Base-by-base conservation (phyloP, 2,113 vertebrate genomes). In the Paraplagusia blochii region DNA sequence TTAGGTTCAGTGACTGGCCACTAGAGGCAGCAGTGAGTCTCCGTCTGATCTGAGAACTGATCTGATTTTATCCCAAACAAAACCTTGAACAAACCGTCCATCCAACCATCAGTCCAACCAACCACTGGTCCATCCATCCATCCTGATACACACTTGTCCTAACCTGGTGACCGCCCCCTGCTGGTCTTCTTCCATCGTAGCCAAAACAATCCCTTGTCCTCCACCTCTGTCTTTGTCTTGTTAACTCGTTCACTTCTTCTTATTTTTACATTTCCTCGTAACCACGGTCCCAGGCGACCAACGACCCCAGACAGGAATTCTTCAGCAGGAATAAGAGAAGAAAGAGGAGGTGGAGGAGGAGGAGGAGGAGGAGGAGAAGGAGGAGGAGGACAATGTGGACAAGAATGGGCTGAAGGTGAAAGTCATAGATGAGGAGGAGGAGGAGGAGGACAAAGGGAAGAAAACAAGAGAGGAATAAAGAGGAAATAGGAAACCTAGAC, bases 191-290 rank as follows among this genome's bases (percentile, higher is more conserved):
- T 51, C 7, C 19, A 63, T 53, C 56, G 14, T 57, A 42, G 51
- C 60, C 39, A 1, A 7, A 33, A 29, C 22, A 29, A 39, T 11
- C 9, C 7, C 6, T 12, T 9, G 7, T 9, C 36, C 36, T 12
- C 36, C 10, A 8, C 12, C 12, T 38, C 12, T 38, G 3, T 38
- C 8, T 8, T 38, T 38, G 9, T 38, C 12, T 38, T 38, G n/a
- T n/a, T n/a, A n/a, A n/a, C n/a, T n/a, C n/a, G n/a, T n/a, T n/a
- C n/a, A n/a, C n/a, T 29, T 15, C 52, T 63, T 77, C 64, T 73
- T 80, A 1, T 36, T 59, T 79, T 83, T 76, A 85, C 61, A 69
- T 72, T 55, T 3, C 45, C 53, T 13, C 57, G 55, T 76, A 59
- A 60, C 19, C 11, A 4, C 43, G 50, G 13, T 56, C 43, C 73